Base-by-base conservation (phyloP, 1,140 invertebrate genomes). In the Drusus annulatus region DNA sequence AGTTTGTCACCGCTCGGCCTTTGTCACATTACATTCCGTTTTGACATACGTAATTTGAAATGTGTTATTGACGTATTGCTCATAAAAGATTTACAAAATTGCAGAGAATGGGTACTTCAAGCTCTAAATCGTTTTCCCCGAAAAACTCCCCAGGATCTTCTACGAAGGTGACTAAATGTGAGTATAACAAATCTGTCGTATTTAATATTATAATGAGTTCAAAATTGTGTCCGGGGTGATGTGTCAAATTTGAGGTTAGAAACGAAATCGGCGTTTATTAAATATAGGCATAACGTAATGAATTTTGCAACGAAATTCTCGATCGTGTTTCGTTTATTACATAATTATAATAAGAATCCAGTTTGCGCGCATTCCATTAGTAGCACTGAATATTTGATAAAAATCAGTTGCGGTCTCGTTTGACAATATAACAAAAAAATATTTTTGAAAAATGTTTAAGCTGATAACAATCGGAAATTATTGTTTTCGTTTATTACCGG, bases 51-150 rank as follows among this genome's bases (percentile, higher is more conserved):
- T 73, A 31, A 50, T 75, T 51, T 54, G 56, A 71, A 51, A 71
- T 71, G 68, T 50, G 36, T 50, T 71, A 71, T 71, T 71, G 68
- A 71, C 36, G 68, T 71, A 51, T 63, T 75, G n/a, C 51, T 28
- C 52, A 74, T 31, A 50, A 74, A 79, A 63, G 2, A 45, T 54
- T 63, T 25, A 45, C 10, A 52, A 19, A 71, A 52, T 78, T 75
- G n/a, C 56, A 80, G 69, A 88, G 79, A 84, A 90, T 90, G 89
- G 89, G 89, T 76, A 88, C 86, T 82, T 88, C 88, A 25, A 86
- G 85, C 82, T 88, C 88, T 52, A 89, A 86, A 84, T 88, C 90
- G 15, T 91, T 91, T 85, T 89, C 91, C 10, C 91, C 90, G 13
- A 91, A 91, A 77, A 89, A 88, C 52, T 51, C 31, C 2, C 71